phyloP scores from a whole-genome alignment of 1,140 invertebrate genomes.

The Campodea augens region DNA sequence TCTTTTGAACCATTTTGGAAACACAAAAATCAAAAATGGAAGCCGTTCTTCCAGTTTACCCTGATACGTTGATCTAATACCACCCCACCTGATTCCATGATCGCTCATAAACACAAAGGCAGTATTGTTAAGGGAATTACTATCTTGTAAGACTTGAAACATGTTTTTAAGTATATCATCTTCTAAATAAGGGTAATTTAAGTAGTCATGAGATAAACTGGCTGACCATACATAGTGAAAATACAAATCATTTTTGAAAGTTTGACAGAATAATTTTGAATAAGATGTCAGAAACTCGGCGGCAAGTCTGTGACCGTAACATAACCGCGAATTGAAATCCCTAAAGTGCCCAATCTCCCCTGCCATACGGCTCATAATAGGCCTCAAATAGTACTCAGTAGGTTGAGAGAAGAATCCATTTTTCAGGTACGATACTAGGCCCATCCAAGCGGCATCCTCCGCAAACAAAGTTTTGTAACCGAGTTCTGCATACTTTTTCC shows the following conservation, averaged over 20 bases:
- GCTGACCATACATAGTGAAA: constrained; percentile 16
- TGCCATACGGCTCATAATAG: constrained; percentile 15
- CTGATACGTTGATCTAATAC: constrained; percentile 26
- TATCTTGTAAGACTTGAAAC: constrained; percentile 19
- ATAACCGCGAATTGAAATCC: constrained; percentile 12
- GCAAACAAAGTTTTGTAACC: constrained; percentile 20
- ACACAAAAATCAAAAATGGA: constrained; percentile 29
- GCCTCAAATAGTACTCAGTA: constrained; percentile 24
- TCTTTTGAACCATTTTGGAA: constrained; percentile 25
- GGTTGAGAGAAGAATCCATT: constrained; percentile 22
- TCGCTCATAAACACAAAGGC: constrained; percentile 32
- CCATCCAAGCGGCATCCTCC: constrained; percentile 22
- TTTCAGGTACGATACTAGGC: constrained; percentile 23
- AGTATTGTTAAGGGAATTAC: constrained; percentile 27
- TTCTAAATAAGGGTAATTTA: constrained; percentile 13
- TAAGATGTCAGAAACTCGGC: constrained; percentile 12
- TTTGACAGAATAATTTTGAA: constrained; percentile 14
- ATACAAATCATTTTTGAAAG: constrained; percentile 10
- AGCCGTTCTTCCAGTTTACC: constrained; percentile 33
- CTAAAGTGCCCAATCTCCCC: constrained; percentile 11
- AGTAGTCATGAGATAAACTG: constrained; percentile 16
- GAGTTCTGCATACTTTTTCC: constrained; percentile 19
- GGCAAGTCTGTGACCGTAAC: constrained; percentile 11
- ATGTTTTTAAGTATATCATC: constrained; percentile 17
- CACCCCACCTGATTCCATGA: constrained; percentile 32